Evolutionary conservation across 2,888 invertebrate genomes (phyloP), one percentile per base, ranked within the genome.

Genomic region (Miltochrista miniata): DNA sequence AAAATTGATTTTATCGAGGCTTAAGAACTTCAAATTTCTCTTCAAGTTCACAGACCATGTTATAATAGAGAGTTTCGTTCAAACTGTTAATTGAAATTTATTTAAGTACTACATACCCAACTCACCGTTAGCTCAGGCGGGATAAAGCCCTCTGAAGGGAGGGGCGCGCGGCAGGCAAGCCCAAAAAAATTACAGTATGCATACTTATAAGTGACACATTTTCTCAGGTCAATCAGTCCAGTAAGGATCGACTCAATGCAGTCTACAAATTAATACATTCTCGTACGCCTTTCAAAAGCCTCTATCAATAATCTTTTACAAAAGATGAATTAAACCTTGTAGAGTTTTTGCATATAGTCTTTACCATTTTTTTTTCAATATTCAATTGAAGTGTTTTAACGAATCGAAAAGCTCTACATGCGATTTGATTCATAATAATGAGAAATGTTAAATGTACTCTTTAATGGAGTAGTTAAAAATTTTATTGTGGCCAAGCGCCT

Each of bases 1-100:
- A 85, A 83, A 89, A 87, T 90, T 86, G 84, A 89, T 89, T 85
- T 85, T 83, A 86, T 87, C 87, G 80, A 75, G 72, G 64, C 66
- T 75, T 75, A 76, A 72, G 72, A 85, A 79, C 76, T 79, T 83
- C 73, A 75, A 78, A 83, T 83, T 78, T 83, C 78, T 76, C 68
- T 61, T 62, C 54, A 70, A 70, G 55, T 70, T 70, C 68, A 68
- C 70, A 72, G 64, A 65, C 54, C 61, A 59, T 68, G 70, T 61
- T 72, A 67, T 76, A 62, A 61, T 67, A 55, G 49, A 62, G 69
- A 80, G 82, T 84, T 80, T 78, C 72, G 73, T 67, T 54, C 70
- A 72, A 70, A 64, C 61, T 71, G 74, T 74, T 79, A 74, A 83
- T 82, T 80, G 76, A 74, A 75, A 57, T 68, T 72, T 76, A 66